These are phyloP conservation scores for Drosophila anomalata DNA, from an alignment of 2,888 invertebrate species.

Conservation along the genomic window DNA sequence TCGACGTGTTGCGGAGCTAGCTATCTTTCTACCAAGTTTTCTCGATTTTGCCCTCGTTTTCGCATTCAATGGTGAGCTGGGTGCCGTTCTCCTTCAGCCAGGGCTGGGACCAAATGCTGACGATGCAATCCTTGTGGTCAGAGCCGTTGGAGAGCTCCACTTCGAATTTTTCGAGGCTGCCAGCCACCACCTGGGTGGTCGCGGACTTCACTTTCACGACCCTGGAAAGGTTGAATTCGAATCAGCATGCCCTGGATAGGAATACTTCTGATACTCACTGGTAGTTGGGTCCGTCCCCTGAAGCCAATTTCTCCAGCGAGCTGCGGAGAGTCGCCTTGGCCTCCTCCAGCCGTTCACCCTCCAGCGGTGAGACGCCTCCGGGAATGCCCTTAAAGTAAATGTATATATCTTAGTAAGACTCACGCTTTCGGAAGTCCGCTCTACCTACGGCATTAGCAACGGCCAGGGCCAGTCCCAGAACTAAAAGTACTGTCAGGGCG, in stretches of 20 bases:
- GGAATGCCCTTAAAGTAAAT: not conserved
- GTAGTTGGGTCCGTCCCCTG: slow-evolving; percentile 56
- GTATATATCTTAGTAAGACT: not conserved
- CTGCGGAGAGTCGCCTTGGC: slow-evolving; percentile 31
- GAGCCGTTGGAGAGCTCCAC: slow-evolving; percentile 54
- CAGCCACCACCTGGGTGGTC: slow-evolving; percentile 55
- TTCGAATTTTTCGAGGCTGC: slow-evolving; percentile 43
- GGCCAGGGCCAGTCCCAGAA: slow-evolving; percentile 47
- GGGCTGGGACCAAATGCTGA: slow-evolving; percentile 61
- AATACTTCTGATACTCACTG: slow-evolving; percentile 32
- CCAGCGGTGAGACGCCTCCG: slow-evolving; percentile 41
- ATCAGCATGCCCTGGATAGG: not conserved
- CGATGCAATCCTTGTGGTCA: slow-evolving; percentile 53
- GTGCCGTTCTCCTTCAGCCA: slow-evolving; percentile 60
- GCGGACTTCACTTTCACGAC: slow-evolving; percentile 60
- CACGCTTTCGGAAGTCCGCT: not conserved
- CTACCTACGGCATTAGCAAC: slow-evolving; percentile 30
- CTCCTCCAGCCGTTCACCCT: slow-evolving; percentile 35
- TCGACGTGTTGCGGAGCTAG: not conserved
- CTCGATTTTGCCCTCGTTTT: slow-evolving; percentile 45
- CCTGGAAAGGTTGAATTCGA: slow-evolving; percentile 27
- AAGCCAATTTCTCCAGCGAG: slow-evolving; percentile 41
- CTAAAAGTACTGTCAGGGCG: slow-evolving; percentile 48
- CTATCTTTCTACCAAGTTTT: not conserved
- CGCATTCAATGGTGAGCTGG: slow-evolving; percentile 58